Base-by-base conservation (phyloP, 2,797 vertebrate species). In the Avahi laniger region DNA sequence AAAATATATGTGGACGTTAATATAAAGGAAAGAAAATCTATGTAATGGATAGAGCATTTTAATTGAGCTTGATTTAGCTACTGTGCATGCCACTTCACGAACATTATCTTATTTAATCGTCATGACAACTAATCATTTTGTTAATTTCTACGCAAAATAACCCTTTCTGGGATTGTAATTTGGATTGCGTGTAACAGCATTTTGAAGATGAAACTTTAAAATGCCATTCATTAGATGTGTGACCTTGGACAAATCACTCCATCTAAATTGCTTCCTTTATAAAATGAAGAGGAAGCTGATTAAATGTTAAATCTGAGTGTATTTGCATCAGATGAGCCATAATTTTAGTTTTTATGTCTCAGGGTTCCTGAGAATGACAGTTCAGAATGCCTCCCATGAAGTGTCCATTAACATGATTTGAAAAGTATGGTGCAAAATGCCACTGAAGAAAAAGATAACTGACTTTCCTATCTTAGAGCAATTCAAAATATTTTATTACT, bases 391-490 rank as follows among this genome's bases (percentile, higher is more conserved):
- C n/a, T 28, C 79, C 10, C 75, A 48, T 15, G 15, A 86, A 83
- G 24, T 69, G 30, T 65, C 52, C 87, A n/a, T 76, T 41, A 57
- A 57, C 76, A 57, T 80, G 50, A 41, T 80, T 79, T 57, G 50
- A 46, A 93, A 94, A 90, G 61, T 61, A 48, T 17, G 17, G 10
- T 50, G n/a, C 43, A 69, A 85, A 96, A 70, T 50, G 18, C 24
- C 75, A 52, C 59, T 41, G 8, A 43, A 80, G 78, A 41, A 86
- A 82, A 92, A 86, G 28, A n/a, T 38, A 92, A 85, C 63, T 52
- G 46, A 48, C 30, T 85, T 85, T 91, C 28, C 30, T 52, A 88
- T 69, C 67, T 84, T 70, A 70, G 94, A 97, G 87, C 48, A 93
- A 73, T 91, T 83, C 67, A 88, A 94, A 96, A 82, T 52, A 48